Conservation (phyloP, 2,797 vertebrate genomes). For the Ctenopoma kingsleyae region DNA sequence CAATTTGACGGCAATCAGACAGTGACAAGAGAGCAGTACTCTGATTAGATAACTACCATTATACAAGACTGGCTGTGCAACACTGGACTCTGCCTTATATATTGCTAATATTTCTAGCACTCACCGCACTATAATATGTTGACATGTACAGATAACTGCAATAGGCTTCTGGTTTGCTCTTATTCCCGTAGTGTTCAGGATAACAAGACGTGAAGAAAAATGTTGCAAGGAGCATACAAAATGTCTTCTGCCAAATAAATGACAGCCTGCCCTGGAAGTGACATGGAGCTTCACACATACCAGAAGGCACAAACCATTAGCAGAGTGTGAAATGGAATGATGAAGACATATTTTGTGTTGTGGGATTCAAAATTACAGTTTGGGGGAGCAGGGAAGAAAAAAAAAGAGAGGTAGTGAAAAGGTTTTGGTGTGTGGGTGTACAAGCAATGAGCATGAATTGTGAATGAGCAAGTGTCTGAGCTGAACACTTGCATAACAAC, state of each 20-base stretch:
- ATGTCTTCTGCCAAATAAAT: constrained; percentile 63
- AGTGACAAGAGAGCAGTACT: constrained; percentile 47
- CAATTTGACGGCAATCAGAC: constrained; percentile 56
- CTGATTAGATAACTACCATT: constrained; percentile 54
- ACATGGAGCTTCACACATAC: constrained; percentile 50
- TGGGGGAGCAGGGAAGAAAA: constrained; percentile 1
- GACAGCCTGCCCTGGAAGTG: constrained; percentile 52
- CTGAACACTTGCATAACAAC: constrained; percentile 71
- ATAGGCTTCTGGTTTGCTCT: constrained; percentile 6
- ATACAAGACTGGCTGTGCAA: constrained; percentile 23
- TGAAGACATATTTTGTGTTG: constrained; percentile 63
- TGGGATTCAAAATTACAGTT: constrained; percentile 58
- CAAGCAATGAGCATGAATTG: constrained; percentile 72
- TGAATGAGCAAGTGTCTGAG: constrained; percentile 75
- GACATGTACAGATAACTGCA: constrained; percentile 27
- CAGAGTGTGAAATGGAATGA: constrained; percentile 55
- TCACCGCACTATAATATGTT: constrained; percentile 6
- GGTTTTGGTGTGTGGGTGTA: constrained; percentile 62
- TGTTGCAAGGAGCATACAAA: constrained; percentile 37
- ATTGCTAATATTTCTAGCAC: constrained; percentile 26
- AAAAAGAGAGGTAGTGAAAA: constrained; percentile 24
- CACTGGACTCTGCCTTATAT: constrained; percentile 22
- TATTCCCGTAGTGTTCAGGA: constrained; percentile 16
- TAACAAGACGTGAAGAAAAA: constrained; percentile 42
- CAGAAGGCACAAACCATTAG: constrained; percentile 57